A percentile compares a stretch with the other conserved stretches of the same genome.
Conservation (phyloP, 2,888 invertebrate genomes). For the Parnassius mnemosyne region DNA sequence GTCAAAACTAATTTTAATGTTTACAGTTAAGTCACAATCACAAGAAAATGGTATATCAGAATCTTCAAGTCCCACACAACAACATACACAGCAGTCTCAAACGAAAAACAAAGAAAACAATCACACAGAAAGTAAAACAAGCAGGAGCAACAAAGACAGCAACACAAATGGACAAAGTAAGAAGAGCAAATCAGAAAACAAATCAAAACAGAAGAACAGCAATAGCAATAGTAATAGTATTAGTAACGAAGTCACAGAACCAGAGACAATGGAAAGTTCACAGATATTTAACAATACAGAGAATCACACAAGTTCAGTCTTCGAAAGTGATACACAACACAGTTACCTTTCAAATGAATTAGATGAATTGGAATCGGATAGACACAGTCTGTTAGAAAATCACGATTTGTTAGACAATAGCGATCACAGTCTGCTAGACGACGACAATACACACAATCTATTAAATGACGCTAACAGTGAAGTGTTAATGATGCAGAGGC, state of each 20-base stretch:
- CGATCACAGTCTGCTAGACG: constrained; percentile 69
- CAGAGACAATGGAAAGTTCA: constrained; percentile 36
- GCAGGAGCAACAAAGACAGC: constrained; percentile 64
- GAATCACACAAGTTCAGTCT: constrained; percentile 47
- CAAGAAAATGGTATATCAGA: constrained; percentile 78
- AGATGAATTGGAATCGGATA: constrained; percentile 73
- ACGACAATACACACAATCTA: constrained; percentile 66
- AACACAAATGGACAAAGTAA: constrained; percentile 72
- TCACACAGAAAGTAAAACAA: constrained; percentile 64
- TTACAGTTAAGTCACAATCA: constrained; percentile 75
- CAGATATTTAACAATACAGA: constrained; percentile 34
- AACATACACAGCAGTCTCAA: constrained; percentile 64
- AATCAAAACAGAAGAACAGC: constrained; percentile 78
- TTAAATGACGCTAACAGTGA: constrained; percentile 62
- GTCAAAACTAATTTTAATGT: neutral
- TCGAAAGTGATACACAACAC: constrained; percentile 59
- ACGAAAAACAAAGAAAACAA: constrained; percentile 64
- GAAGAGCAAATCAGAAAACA: constrained; percentile 69
- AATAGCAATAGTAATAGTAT: constrained; percentile 48
- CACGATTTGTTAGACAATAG: constrained; percentile 71
- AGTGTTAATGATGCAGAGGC: constrained; percentile 65
- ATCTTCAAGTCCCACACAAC: constrained; percentile 71
- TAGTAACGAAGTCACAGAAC: constrained; percentile 68
- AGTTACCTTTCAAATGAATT: constrained; percentile 65
- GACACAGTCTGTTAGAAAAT: constrained; percentile 72